These are phyloP conservation scores for Morpho helenor DNA, from an alignment of 2,888 invertebrate species.

Conservation along the genomic window DNA sequence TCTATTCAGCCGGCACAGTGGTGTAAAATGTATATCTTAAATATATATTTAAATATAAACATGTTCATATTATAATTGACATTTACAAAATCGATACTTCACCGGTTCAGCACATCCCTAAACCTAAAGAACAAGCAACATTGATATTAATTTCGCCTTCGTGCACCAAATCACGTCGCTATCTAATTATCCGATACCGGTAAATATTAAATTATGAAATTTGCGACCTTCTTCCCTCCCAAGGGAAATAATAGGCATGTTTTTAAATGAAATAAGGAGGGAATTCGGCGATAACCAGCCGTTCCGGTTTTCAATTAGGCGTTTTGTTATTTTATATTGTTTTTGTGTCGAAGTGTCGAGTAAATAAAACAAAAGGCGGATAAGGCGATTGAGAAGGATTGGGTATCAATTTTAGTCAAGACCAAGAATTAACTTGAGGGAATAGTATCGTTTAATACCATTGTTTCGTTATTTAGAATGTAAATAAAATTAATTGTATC, in stretches of 20 bases:
- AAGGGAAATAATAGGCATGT: constrained; percentile 67
- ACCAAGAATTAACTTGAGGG: background rate
- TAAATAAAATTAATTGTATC: no score
- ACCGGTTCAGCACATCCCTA: constrained; percentile 37
- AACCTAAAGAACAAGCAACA: constrained; percentile 60
- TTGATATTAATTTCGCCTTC: constrained; percentile 75
- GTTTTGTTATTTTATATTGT: constrained; percentile 22
- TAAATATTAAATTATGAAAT: constrained; percentile 74
- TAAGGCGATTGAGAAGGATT: background rate
- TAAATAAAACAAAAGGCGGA: constrained; percentile 10
- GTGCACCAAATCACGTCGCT: constrained; percentile 72
- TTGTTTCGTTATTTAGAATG: no score
- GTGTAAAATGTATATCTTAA: no score
- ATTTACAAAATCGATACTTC: constrained; percentile 23
- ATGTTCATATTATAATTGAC: no score
- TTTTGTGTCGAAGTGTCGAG: constrained; percentile 17
- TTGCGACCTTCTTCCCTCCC: constrained; percentile 62
- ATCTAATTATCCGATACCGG: constrained; percentile 75
- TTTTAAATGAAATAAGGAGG: constrained; percentile 68
- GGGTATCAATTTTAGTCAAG: background rate
- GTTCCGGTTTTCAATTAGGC: constrained; percentile 34
- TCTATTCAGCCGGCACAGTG: no score
- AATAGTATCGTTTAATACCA: no score
- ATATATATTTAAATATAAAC: no score
- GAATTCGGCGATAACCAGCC: constrained; percentile 31